A percentile compares a stretch with the other conserved stretches of the same genome.
Conservation (phyloP, 2,888 invertebrate genomes). For the Sphecodes monilicornis region DNA sequence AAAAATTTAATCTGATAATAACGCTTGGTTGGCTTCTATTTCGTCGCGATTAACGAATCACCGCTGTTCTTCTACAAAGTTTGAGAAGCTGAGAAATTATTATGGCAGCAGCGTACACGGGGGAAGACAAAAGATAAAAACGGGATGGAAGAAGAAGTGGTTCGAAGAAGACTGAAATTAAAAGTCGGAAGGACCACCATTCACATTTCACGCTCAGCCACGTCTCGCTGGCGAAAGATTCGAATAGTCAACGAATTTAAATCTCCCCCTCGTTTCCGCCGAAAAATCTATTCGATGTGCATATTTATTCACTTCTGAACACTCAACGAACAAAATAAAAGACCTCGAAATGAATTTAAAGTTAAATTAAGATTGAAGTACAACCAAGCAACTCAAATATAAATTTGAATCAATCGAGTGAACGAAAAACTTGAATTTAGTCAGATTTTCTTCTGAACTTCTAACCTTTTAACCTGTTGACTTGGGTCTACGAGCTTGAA, state of each 20-base stretch:
- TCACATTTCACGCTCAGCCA: conserved; percentile 40
- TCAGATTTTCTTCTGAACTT: not conserved
- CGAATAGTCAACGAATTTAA: conserved; percentile 16
- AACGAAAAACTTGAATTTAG: not conserved
- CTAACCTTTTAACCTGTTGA: not conserved
- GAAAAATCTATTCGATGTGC: not conserved
- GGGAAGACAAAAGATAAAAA: conserved; percentile 25
- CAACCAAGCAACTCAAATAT: not conserved
- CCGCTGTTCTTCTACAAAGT: conserved; percentile 25
- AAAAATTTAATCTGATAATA: not conserved
- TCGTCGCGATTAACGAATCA: conserved; percentile 43
- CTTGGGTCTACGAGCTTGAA: too few relatives aligned
- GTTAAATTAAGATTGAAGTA: not conserved
- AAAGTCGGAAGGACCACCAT: conserved; percentile 38
- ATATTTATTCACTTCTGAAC: not conserved
- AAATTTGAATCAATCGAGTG: not conserved
- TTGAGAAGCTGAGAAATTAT: conserved; percentile 45
- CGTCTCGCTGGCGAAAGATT: not conserved
- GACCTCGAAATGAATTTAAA: not conserved
- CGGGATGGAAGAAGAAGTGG: conserved; percentile 26
- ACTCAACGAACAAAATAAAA: not conserved
- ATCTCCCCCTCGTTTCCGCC: not conserved
- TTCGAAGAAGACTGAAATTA: conserved; percentile 45
- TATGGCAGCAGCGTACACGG: conserved; percentile 41
- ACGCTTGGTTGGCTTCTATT: not conserved